Percentiles rank a stretch among this genome's conserved stretches.
Conservation (phyloP, 2,888 invertebrate genomes). For the Idaea aversata region DNA sequence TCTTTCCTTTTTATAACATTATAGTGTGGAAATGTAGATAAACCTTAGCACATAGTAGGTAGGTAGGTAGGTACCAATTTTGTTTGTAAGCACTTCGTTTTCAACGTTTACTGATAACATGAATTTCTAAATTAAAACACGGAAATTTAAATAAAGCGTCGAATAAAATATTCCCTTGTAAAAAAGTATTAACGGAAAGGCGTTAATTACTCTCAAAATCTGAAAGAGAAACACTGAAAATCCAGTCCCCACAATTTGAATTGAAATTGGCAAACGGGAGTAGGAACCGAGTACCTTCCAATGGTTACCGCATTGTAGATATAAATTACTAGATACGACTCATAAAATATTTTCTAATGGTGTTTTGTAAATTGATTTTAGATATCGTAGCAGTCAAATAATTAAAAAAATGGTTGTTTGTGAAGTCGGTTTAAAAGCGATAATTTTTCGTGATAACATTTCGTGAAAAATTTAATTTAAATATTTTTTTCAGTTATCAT, state of each 20-base stretch:
- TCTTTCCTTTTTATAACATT: too few species aligned
- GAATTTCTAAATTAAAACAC: not conserved
- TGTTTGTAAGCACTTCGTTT: not conserved
- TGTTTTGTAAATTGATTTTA: not conserved
- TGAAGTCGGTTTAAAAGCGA: too few species aligned
- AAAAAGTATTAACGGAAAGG: conserved; percentile 28
- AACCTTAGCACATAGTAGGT: too few species aligned
- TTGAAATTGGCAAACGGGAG: conserved; percentile 52
- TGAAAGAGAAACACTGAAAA: conserved; percentile 43
- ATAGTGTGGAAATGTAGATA: too few species aligned
- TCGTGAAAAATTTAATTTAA: too few species aligned
- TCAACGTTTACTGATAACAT: not conserved
- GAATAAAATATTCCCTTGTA: conserved; percentile 24
- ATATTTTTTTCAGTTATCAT: too few species aligned
- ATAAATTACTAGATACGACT: conserved; percentile 27
- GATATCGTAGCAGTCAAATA: too few species aligned
- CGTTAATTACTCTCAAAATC: conserved; percentile 48
- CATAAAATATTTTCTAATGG: not conserved
- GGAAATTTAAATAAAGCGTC: not conserved
- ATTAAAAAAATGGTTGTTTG: too few species aligned
- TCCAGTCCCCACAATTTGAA: conserved; percentile 52
- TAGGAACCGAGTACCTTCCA: conserved; percentile 26
- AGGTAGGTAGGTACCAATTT: not conserved
- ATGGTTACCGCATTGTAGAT: conserved; percentile 34
- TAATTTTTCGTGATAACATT: too few species aligned